phyloP scores from a whole-genome alignment of 2,888 invertebrate species.

The Dynastes tityus region DNA sequence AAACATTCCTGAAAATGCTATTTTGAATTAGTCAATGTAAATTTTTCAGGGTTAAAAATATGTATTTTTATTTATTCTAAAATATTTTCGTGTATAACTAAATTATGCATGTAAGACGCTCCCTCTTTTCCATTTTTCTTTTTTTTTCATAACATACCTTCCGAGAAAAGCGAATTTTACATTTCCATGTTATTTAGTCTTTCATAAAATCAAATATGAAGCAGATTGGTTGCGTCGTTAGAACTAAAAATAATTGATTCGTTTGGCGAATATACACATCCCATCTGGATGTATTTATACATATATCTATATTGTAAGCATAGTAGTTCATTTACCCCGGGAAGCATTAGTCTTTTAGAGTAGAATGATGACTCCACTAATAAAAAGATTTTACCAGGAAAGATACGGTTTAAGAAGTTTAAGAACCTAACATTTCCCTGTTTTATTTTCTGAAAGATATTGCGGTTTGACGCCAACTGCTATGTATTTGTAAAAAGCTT shows the following conservation, averaged over 20 bases:
- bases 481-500: not conserved
- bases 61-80: too few relatives aligned
- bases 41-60: too few relatives aligned
- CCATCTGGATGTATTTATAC: not conserved
- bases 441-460: not conserved
- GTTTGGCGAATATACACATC: slow-evolving; percentile 23
- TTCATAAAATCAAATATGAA: slow-evolving; percentile 22
- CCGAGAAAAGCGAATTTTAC: slow-evolving; percentile 10
- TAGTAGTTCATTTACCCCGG: slow-evolving; percentile 18
- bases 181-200: not conserved
- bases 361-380: not conserved
- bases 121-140: not conserved
- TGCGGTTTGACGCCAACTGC: slow-evolving; percentile 2
- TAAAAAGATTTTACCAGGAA: slow-evolving; percentile 6
- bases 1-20: too few relatives aligned
- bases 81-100: too few relatives aligned
- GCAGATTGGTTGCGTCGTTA: not conserved
- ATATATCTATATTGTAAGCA: slow-evolving; percentile 1
- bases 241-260: slow-evolving; percentile 26
- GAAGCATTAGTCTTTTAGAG: not conserved
- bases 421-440: too few relatives aligned
- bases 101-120: too few relatives aligned
- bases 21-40: too few relatives aligned
- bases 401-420: not conserved
- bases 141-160: not conserved